phyloP scores from a whole-genome alignment of 2,888 invertebrate species.

The Thera britannica region DNA sequence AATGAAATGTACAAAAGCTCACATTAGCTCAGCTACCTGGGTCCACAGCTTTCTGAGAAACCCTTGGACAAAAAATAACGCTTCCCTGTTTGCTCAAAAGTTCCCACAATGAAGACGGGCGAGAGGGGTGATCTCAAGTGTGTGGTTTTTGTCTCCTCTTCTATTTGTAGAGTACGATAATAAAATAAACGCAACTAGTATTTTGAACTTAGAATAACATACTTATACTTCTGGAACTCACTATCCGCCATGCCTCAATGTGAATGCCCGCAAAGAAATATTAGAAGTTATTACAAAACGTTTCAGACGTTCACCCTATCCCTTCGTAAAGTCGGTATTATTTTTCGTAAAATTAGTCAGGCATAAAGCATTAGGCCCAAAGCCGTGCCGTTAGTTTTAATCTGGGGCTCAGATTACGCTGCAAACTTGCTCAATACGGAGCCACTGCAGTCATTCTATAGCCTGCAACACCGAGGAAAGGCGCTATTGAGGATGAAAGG shows the following conservation, averaged over 20 bases:
- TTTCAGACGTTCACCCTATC: constrained; percentile 39
- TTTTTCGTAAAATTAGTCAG: constrained; percentile 69
- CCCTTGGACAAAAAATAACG: constrained; percentile 62
- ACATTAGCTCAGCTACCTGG: constrained; percentile 72
- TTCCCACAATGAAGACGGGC: constrained; percentile 75
- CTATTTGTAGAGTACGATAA: constrained; percentile 76
- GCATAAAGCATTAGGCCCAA: constrained; percentile 71
- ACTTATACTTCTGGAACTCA: constrained; percentile 10
- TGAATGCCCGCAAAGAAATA: constrained; percentile 29
- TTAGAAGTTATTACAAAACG: constrained; percentile 31
- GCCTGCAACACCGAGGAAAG: constrained; percentile 78
- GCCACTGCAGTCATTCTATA: constrained; percentile 78
- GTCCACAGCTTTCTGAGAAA: constrained; percentile 67
- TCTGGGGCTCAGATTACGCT: constrained; percentile 73
- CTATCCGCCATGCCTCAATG: constrained; percentile 8
- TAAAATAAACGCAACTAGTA: constrained; percentile 67
- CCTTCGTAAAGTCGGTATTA: constrained; percentile 48
- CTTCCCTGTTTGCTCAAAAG: constrained; percentile 68
- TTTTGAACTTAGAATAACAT: constrained; percentile 44
- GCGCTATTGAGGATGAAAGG: constrained; percentile 77
- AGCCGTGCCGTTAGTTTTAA: constrained; percentile 76
- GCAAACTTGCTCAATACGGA: constrained; percentile 76
- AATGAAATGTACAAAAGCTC: constrained; percentile 58
- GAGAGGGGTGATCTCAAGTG: constrained; percentile 80
- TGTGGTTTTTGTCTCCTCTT: constrained; percentile 75